Conservation (phyloP, 64 coral and sea anemone genomes). For the Platygyra sinensis region DNA sequence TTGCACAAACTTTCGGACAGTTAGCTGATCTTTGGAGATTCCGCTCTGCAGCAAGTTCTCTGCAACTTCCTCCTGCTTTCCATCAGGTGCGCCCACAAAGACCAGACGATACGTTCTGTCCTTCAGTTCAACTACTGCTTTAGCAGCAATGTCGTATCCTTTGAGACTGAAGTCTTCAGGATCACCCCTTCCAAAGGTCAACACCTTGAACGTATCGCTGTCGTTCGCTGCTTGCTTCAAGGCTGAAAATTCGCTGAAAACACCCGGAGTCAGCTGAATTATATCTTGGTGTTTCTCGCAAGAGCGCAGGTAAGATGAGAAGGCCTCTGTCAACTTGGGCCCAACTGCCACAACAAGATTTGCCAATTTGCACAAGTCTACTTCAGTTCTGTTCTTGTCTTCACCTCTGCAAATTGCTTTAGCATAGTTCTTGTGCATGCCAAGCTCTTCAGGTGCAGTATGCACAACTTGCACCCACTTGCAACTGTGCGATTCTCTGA, state of each 20-base stretch:
- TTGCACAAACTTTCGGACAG: not conserved
- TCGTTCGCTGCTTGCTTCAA: not conserved
- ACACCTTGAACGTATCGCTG: not conserved
- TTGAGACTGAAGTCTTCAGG: not conserved
- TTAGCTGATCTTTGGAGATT: not conserved
- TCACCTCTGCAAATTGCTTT: not conserved
- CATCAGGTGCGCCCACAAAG: not conserved
- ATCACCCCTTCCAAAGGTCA: not conserved
- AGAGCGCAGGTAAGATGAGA: no score
- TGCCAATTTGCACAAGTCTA: not conserved
- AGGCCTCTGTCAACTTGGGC: no score
- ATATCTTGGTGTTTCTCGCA: not conserved
- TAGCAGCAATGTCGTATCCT: not conserved
- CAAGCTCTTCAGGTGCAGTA: conserved; percentile 3
- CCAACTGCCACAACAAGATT: not conserved
- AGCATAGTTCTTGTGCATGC: not conserved
- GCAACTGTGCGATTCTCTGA: no score
- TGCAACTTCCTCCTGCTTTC: not conserved
- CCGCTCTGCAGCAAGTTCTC: not conserved
- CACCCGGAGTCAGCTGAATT: not conserved
- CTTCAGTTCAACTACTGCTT: not conserved
- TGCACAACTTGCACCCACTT: no score
- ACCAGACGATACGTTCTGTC: not conserved
- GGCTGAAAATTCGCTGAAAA: not conserved
- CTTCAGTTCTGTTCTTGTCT: not conserved